Evolutionary conservation across 2,797 vertebrate species (phyloP).

Genomic region (Semotilus atromaculatus): DNA sequence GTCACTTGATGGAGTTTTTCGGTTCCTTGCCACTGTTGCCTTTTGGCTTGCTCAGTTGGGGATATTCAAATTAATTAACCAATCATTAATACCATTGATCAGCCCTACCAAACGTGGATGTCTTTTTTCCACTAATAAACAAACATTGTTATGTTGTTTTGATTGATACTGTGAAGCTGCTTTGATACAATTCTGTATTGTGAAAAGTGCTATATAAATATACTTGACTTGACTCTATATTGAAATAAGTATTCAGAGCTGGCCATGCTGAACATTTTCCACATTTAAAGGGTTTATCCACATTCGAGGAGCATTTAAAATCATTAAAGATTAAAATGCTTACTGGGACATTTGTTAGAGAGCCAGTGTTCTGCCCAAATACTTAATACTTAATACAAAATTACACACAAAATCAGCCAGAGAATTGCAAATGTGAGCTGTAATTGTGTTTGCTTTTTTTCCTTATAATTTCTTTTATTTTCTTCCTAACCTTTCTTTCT

Average conservation of each 20-base stretch:
- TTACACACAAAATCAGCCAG: neutral
- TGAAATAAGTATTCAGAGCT: constrained; percentile 14
- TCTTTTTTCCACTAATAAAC: too few relatives aligned
- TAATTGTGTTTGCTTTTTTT: neutral
- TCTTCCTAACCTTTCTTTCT: neutral
- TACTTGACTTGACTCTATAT: too few relatives aligned
- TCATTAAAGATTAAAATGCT: constrained; percentile 36
- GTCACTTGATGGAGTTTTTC: too few relatives aligned
- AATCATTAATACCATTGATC: too few relatives aligned
- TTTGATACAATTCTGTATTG: too few relatives aligned
- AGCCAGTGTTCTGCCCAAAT: neutral
- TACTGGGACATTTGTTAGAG: constrained; percentile 11
- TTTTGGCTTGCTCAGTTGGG: too few relatives aligned
- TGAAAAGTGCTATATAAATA: too few relatives aligned
- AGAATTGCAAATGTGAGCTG: neutral
- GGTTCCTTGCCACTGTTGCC: too few relatives aligned
- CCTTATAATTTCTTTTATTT: neutral
- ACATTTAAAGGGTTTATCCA: constrained; percentile 29
- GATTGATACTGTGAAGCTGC: too few relatives aligned
- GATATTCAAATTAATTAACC: too few relatives aligned
- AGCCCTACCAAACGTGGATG: too few relatives aligned
- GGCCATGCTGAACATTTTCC: neutral
- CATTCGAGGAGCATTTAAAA: neutral
- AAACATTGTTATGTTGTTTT: too few relatives aligned
- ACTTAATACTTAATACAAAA: neutral